Conservation (phyloP, 1,140 invertebrate genomes). For the Drosophila novamexicana region DNA sequence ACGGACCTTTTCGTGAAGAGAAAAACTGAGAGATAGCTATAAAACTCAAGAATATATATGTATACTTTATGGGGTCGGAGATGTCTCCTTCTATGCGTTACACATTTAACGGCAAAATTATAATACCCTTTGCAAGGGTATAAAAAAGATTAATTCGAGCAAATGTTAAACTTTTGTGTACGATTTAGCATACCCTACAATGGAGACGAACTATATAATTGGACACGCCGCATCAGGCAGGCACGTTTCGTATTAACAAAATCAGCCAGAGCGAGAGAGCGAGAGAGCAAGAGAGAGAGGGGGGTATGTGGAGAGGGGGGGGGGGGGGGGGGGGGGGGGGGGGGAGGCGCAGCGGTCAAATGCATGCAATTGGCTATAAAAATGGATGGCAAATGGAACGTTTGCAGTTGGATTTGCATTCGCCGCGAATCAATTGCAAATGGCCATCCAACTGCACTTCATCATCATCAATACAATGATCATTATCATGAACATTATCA, state of each 20-base stretch:
- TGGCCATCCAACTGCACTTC: conserved; percentile 67
- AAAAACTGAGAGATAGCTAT: no score
- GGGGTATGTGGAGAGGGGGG: no score
- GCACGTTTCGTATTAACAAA: conserved; percentile 81
- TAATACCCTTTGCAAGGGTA: no score
- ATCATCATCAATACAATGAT: conserved; percentile 45
- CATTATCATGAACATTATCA: conserved; percentile 32
- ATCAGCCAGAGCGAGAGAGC: conserved; percentile 31
- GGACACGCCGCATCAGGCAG: conserved; percentile 73
- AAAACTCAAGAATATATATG: no score
- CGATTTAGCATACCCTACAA: conserved; percentile 78
- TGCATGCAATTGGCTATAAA: conserved; percentile 72
- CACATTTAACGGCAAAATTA: no score
- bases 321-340: neutral
- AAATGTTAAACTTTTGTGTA: conserved; percentile 46
- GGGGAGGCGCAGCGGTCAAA: conserved; percentile 38
- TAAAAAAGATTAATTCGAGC: conserved; percentile 41
- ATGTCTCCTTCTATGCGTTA: no score
- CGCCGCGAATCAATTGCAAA: conserved; percentile 79
- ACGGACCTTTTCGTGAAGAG: no score
- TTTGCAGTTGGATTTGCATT: conserved; percentile 57
- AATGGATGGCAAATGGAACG: conserved; percentile 54
- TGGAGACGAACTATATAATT: conserved; percentile 74
- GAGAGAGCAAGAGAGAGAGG: conserved; percentile 6
- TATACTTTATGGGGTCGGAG: no score